Evolutionary conservation across 2,113 vertebrate species (phyloP).

Genomic region (Perca flavescens): DNA sequence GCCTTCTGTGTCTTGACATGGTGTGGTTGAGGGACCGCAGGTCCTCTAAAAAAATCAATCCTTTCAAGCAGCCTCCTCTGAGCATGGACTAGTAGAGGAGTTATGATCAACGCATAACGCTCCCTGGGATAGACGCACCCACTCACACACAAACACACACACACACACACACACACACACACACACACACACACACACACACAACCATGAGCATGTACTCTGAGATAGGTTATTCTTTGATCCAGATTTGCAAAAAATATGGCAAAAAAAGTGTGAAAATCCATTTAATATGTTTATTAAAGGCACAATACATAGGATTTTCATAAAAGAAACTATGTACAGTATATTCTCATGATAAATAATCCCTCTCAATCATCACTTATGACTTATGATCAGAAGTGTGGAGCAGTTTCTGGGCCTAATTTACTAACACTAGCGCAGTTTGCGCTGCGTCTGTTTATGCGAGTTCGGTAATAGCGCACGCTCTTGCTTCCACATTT

Average conservation of each 20-base stretch:
- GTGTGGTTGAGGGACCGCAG: constrained; percentile 79
- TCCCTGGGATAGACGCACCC: constrained; percentile 81
- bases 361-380: too few relatives aligned
- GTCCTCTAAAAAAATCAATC: constrained; percentile 74
- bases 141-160: too few relatives aligned
- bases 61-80: constrained; percentile 90
- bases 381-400: too few relatives aligned
- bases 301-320: too few relatives aligned
- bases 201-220: neutral
- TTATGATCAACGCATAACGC: constrained; percentile 88
- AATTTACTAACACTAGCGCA: too few relatives aligned
- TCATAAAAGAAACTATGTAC: too few relatives aligned
- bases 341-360: too few relatives aligned
- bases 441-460: too few relatives aligned
- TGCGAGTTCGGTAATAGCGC: too few relatives aligned
- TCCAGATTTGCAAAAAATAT: neutral
- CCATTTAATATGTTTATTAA: neutral
- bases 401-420: too few relatives aligned
- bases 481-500: too few relatives aligned
- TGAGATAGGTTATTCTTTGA: neutral
- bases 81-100: constrained; percentile 89
- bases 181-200: too few relatives aligned
- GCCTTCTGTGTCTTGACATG: constrained; percentile 76
- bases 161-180: neutral
- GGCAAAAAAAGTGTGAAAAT: neutral